phyloP scores from a whole-genome alignment of 1,140 invertebrate genomes.

The Drosophila jambulina region DNA sequence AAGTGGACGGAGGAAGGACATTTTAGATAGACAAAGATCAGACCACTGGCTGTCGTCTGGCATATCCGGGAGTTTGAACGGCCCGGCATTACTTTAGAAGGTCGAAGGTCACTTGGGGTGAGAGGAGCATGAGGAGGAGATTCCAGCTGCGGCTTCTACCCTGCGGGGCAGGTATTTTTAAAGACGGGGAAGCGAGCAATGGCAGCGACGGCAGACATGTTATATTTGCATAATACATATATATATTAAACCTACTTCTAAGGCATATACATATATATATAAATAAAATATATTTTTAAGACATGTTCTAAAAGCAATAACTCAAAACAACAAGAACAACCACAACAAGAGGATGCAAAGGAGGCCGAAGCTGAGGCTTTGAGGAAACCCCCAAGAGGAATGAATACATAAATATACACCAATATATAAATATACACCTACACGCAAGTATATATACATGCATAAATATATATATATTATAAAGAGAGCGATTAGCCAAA shows the following conservation, averaged over 20 bases:
- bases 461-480: constrained; percentile 50
- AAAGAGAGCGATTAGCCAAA: constrained; percentile 44
- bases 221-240: constrained; percentile 76
- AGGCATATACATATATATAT: constrained; percentile 65
- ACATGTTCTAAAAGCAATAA: constrained; percentile 83
- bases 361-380: constrained; percentile 36
- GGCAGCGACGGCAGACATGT: constrained; percentile 54
- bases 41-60: constrained; percentile 30
- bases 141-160: constrained; percentile 57
- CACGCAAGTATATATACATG: constrained; percentile 60
- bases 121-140: constrained; percentile 15
- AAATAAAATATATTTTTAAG: constrained; percentile 84
- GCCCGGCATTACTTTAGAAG: constrained; percentile 36
- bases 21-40: constrained; percentile 67
- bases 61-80: constrained; percentile 30
- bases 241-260: constrained; percentile 59
- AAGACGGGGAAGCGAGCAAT: constrained; percentile 19
- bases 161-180: constrained; percentile 50
- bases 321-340: constrained; percentile 72
- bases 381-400: constrained; percentile 42
- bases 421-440: constrained; percentile 79
- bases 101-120: constrained; percentile 15
- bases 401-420: constrained; percentile 82
- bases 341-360: constrained; percentile 11
- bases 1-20: constrained; percentile 21